Evolutionary conservation across 92 coral and sea anemone genomes (phyloP), one percentile per base, ranked within the genome.

Genomic region (Montipora capitata): DNA sequence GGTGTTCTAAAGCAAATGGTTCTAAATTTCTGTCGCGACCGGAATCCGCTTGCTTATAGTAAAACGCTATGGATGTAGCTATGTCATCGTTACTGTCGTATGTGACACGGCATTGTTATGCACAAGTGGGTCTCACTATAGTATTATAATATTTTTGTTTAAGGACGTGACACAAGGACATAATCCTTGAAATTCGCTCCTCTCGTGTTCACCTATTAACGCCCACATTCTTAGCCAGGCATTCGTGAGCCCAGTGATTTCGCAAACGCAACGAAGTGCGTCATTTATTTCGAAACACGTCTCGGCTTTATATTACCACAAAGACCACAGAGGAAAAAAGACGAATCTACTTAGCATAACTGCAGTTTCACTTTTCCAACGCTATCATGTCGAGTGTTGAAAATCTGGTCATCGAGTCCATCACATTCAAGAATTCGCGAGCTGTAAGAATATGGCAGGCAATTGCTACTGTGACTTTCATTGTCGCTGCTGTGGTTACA

Each of bases 391-490:
- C 79, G 59, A 83, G 87, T 20, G 62, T 83, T 15, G 87, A 83
- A 72, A 73, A 83, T 72, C 87, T 83, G 2, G 87, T 83, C 14
- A 61, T 83, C 38, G 89, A 85, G 40, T 76, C 89, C 76, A 54
- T 77, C 10, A 72, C 68, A n/a, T 48, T 85, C 40, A 48, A 40
- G 5, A 63, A 75, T 61, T 10, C 76, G 14, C 82, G 76, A 45
- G 11, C 81, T 7, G 18, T 64, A 52, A 39, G 65, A 20, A 63
- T 39, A 20, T 85, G 89, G 89, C 81, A 54, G 48, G 68, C 54
- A 16, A 11, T 85, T 40, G 76, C 89, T 7, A 48, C 76, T n/a
- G 49, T 85, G 13, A 76, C 89, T 27, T 64, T 74, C 42, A 14
- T 20, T 11, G 66, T 85, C 4, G 83, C 89, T 8, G 43, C 76